These are phyloP conservation scores for Mixornis gularis DNA, from an alignment of 2,113 vertebrate genomes.

Conservation along the genomic window DNA sequence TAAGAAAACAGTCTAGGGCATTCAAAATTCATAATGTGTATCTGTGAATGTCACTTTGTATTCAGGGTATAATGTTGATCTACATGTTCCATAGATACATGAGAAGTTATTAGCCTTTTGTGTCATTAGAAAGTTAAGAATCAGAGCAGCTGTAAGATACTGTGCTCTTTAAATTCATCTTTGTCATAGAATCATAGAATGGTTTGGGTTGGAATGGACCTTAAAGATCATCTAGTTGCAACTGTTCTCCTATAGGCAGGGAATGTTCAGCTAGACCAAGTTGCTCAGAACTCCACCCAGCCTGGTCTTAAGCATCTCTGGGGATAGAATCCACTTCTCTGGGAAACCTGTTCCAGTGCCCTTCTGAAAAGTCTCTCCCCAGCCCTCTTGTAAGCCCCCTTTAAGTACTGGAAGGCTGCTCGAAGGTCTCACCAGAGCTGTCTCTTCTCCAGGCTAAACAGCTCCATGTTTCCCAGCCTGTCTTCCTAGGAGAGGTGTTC, in stretches of 20 bases:
- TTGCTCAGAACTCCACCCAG: background rate
- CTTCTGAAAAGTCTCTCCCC: background rate
- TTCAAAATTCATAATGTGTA: background rate
- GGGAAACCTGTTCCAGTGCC: background rate
- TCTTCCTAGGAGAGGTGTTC: background rate
- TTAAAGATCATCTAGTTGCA: background rate
- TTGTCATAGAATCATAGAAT: background rate
- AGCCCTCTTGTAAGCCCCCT: background rate
- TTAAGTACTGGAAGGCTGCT: background rate
- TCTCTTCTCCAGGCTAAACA: background rate
- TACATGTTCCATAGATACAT: background rate
- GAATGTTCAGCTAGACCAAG: background rate
- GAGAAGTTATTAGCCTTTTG: background rate
- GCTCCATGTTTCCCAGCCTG: background rate
- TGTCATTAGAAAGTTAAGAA: background rate
- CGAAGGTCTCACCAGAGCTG: rapidly evolving
- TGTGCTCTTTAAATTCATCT: background rate
- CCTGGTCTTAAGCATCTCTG: background rate
- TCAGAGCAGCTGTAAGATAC: background rate
- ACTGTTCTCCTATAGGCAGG: background rate
- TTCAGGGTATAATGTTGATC: background rate
- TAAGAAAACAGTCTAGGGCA: background rate
- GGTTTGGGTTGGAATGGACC: background rate
- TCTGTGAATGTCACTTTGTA: background rate
- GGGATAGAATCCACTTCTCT: background rate